Evolutionary conservation across 2,113 vertebrate genomes (phyloP).

Genomic region (Scomber scombrus): DNA sequence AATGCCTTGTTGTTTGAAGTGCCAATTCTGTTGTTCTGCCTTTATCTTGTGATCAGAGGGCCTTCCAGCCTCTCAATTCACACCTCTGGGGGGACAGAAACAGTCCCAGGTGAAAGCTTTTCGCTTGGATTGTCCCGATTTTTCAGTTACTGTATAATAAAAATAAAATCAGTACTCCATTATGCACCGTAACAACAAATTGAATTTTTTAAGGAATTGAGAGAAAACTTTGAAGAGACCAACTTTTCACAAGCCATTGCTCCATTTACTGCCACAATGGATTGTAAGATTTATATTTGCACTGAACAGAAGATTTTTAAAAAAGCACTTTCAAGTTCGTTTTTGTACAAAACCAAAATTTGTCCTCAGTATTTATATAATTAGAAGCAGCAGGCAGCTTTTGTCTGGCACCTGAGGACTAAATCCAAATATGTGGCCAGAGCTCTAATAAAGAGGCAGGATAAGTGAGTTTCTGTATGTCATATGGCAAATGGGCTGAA

Average conservation of each 20-base stretch:
- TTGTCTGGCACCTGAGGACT: not conserved
- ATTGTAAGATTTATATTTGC: constrained; percentile 5
- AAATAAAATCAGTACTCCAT: not conserved
- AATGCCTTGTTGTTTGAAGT: constrained; percentile 73
- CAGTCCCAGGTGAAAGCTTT: constrained; percentile 60
- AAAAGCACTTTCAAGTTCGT: not conserved
- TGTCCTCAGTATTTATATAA: not conserved
- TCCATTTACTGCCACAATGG: not conserved
- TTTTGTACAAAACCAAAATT: not conserved
- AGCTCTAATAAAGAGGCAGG: not conserved
- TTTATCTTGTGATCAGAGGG: constrained; percentile 75
- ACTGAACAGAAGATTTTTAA: constrained; percentile 2
- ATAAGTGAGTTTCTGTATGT: not conserved
- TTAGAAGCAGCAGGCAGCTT: not conserved
- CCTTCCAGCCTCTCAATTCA: constrained; percentile 63
- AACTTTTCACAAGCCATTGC: not conserved
- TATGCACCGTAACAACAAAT: constrained; percentile 1
- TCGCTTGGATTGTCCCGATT: constrained; percentile 46
- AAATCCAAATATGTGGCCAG: not conserved
- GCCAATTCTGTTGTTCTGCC: constrained; percentile 77
- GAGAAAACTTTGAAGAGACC: constrained; percentile 8
- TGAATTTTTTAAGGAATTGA: constrained; percentile 7
- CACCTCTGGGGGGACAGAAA: constrained; percentile 63
- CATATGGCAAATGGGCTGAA: not conserved
- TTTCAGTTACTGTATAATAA: constrained; percentile 28